These are phyloP conservation scores for Chlorops oryzae DNA, from an alignment of 1,140 invertebrate genomes.

Conservation along the genomic window DNA sequence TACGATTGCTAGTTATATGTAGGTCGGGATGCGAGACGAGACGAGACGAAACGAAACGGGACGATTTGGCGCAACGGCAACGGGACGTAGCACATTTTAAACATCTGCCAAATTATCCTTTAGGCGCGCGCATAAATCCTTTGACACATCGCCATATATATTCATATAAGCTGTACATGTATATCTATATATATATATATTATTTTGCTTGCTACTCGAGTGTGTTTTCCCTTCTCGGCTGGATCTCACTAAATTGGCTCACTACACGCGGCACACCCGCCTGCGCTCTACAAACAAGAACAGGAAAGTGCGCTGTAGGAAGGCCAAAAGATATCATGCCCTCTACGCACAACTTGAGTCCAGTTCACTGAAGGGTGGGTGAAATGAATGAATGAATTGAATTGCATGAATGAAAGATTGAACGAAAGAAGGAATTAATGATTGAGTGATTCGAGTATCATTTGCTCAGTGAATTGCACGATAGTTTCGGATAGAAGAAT, in stretches of 20 bases:
- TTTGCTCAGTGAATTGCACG: no score
- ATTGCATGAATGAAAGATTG: no score
- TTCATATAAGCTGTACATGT: no score
- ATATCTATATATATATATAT: no score
- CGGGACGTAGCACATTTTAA: constrained; percentile 29
- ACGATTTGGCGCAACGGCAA: neutral
- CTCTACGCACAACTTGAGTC: no score
- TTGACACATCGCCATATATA: no score
- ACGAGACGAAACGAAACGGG: constrained; percentile 1
- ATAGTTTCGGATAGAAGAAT: no score
- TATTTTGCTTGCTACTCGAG: constrained; percentile 23
- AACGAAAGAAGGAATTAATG: no score
- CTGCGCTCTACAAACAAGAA: constrained; percentile 15
- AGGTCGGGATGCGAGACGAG: constrained; percentile 9
- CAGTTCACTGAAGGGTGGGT: no score
- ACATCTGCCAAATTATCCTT: constrained; percentile 41
- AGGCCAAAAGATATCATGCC: neutral
- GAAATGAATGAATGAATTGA: no score
- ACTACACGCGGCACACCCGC: constrained; percentile 25
- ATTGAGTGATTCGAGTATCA: no score
- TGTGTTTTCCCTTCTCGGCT: constrained; percentile 14
- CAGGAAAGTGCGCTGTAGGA: constrained; percentile 21
- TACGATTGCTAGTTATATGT: constrained; percentile 2
- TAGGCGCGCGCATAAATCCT: constrained; percentile 36
- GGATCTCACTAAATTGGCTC: constrained; percentile 40